Conservation (phyloP, 2,888 invertebrate genomes). For the Erebia aethiops region DNA sequence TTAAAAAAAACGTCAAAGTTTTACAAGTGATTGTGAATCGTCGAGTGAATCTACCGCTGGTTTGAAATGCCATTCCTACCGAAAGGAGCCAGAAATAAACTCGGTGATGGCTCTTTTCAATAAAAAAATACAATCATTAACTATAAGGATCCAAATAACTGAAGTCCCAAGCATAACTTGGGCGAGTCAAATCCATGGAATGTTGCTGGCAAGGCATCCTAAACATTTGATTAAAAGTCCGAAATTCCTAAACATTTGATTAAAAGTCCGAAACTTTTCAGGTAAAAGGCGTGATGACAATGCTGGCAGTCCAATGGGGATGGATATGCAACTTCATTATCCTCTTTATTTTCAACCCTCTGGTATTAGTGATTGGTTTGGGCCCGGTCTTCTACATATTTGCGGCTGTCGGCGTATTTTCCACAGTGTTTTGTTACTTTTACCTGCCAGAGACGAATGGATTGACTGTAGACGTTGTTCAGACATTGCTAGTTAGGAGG, state of each 20-base stretch:
- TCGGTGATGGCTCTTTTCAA: too few relatives aligned
- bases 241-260: too few relatives aligned
- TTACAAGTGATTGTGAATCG: too few relatives aligned
- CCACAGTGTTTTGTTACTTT: slow-evolving; percentile 48
- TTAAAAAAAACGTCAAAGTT: too few relatives aligned
- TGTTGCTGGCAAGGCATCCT: neutral
- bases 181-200: neutral
- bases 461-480: slow-evolving; percentile 57
- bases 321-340: slow-evolving; percentile 58
- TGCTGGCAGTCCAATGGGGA: slow-evolving; percentile 58
- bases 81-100: too few relatives aligned
- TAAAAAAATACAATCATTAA: too few relatives aligned
- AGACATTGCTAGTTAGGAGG: slow-evolving; percentile 47
- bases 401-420: slow-evolving; percentile 47
- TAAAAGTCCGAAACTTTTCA: slow-evolving; percentile 37
- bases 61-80: too few relatives aligned
- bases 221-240: neutral
- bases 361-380: slow-evolving; percentile 51
- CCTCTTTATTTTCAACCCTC: slow-evolving; percentile 57
- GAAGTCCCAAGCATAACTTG: too few relatives aligned
- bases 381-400: slow-evolving; percentile 61
- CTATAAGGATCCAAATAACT: too few relatives aligned
- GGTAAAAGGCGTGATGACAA: slow-evolving; percentile 57
- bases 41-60: too few relatives aligned
- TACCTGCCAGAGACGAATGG: slow-evolving; percentile 63